Conservation (phyloP, 2,113 vertebrate species). For the Cryptomyrus ogoouensis region DNA sequence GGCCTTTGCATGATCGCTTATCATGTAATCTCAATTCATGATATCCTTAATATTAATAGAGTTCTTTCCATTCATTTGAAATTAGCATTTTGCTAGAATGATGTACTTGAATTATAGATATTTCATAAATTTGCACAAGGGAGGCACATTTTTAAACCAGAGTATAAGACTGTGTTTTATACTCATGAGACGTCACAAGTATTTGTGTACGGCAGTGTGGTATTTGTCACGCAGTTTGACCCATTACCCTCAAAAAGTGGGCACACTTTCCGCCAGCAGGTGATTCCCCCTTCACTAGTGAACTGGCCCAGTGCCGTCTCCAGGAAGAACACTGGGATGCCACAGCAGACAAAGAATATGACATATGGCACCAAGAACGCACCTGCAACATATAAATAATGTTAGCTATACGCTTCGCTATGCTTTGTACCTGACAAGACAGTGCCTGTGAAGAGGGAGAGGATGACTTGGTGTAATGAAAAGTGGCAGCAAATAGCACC, state of each 20-base stretch:
- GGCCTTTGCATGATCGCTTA: not conserved
- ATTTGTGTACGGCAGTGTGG: not conserved
- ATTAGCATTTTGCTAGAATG: not conserved
- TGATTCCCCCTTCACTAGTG: constrained; percentile 96
- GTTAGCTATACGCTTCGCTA: not conserved
- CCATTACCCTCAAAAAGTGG: constrained; percentile 90
- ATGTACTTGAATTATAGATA: not conserved
- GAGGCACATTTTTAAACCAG: not conserved
- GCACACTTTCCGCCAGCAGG: constrained; percentile 95
- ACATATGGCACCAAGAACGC: constrained; percentile 97
- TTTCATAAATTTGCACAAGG: not conserved
- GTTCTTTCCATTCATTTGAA: not conserved
- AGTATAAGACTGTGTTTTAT: not conserved
- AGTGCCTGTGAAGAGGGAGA: not conserved
- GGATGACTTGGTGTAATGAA: not conserved
- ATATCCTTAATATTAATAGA: not conserved
- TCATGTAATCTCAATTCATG: not conserved
- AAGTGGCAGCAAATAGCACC: not conserved
- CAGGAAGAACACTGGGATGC: constrained; percentile 97
- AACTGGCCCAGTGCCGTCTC: constrained; percentile 96
- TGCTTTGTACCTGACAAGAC: not conserved
- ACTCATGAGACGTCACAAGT: not conserved
- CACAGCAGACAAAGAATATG: constrained; percentile 95
- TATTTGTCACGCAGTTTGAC: not conserved
- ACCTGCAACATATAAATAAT: constrained; percentile 57